A percentile compares a stretch with the other conserved stretches of the same genome.
Evolutionary conservation across 2,888 invertebrate genomes (phyloP).

Genomic region (Teleogryllus oceanicus): DNA sequence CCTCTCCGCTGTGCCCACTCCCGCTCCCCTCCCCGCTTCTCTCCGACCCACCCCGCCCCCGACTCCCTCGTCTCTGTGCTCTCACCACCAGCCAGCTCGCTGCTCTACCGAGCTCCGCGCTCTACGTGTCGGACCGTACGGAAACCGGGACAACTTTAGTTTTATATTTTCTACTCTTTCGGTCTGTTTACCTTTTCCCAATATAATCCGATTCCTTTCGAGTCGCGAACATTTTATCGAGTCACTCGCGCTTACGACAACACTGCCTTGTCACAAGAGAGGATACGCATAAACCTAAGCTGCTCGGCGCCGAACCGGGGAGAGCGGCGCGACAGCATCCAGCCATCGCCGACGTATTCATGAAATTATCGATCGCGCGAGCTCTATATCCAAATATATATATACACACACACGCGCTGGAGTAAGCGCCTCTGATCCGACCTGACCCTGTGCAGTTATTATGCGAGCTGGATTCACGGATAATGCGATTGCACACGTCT

Average conservation of each 20-base stretch:
- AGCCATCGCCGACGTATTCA: background rate
- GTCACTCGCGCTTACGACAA: background rate
- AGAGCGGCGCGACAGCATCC: background rate
- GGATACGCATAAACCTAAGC: constrained; percentile 3
- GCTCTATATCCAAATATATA: background rate
- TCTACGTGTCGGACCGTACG: background rate
- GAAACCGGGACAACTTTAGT: constrained; percentile 6
- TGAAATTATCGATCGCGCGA: background rate
- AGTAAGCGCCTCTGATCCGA: background rate
- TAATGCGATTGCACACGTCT: constrained; percentile 6
- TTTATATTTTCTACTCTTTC: constrained; percentile 1
- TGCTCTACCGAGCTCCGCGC: background rate
- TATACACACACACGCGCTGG: no score
- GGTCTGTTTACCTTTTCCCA: constrained; percentile 1
- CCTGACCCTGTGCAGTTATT: constrained; percentile 6
- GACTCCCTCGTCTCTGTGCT: background rate
- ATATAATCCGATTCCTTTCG: constrained; percentile 18
- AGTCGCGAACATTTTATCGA: constrained; percentile 9
- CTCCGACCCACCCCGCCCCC: background rate
- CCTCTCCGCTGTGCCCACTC: background rate
- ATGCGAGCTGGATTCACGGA: background rate
- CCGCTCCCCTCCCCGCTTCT: background rate
- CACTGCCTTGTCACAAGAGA: background rate
- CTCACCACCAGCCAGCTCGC: background rate
- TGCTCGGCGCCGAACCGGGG: background rate